phyloP scores from a whole-genome alignment of 2,888 invertebrate genomes.

The Idaea aversata region DNA sequence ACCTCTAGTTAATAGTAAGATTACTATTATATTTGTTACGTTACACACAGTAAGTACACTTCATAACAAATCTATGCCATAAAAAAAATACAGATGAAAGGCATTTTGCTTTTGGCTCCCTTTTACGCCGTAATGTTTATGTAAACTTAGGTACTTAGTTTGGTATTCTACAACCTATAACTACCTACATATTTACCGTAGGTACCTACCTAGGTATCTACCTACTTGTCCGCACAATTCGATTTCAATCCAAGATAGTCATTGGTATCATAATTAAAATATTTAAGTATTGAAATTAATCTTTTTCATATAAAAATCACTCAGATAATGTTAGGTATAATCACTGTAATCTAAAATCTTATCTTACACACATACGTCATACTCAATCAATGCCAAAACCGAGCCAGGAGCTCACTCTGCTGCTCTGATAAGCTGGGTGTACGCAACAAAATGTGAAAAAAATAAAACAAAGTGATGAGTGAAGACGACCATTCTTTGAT shows the following conservation, averaged over 20 bases:
- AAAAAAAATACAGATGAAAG: too few relatives aligned
- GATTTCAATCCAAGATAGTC: not conserved
- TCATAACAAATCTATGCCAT: too few relatives aligned
- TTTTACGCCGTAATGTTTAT: too few relatives aligned
- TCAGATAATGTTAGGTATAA: constrained; percentile 47
- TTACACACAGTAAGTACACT: too few relatives aligned
- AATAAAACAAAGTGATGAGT: constrained; percentile 57
- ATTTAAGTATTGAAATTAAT: constrained; percentile 15
- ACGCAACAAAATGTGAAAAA: constrained; percentile 50
- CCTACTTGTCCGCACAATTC: not conserved
- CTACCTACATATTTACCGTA: too few relatives aligned
- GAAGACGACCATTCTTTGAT: constrained; percentile 50
- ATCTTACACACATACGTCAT: constrained; percentile 56
- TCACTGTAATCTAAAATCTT: constrained; percentile 68
- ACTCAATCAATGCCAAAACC: constrained; percentile 76
- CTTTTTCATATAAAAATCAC: constrained; percentile 38
- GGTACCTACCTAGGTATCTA: not conserved
- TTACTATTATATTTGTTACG: too few relatives aligned
- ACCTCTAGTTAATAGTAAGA: too few relatives aligned
- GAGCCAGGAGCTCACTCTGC: constrained; percentile 51
- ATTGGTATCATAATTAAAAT: not conserved
- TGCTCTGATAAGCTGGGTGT: constrained; percentile 46
- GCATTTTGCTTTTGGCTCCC: too few relatives aligned
- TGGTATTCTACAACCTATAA: too few relatives aligned
- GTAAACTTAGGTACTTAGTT: too few relatives aligned